These are phyloP conservation scores for Mastomys coucha DNA, from an alignment of 2,113 vertebrate genomes.

Conservation along the genomic window DNA sequence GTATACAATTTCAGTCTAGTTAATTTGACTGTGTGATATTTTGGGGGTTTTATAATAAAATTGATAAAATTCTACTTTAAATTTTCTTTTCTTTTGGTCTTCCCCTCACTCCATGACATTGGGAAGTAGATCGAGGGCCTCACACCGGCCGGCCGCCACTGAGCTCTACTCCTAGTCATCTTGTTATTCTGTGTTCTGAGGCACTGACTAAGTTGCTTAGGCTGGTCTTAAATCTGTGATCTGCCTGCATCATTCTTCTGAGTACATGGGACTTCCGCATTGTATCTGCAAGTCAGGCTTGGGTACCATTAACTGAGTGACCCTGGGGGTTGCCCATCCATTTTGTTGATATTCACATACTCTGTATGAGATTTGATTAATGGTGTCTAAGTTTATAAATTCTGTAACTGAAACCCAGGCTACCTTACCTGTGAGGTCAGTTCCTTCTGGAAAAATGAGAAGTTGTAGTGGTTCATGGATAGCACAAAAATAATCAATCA, in stretches of 20 bases:
- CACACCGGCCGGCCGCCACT: no score
- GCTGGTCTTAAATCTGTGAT: not conserved
- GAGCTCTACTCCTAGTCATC: not conserved
- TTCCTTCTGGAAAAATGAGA: constrained; percentile 98
- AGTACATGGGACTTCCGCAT: not conserved
- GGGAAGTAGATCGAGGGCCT: not conserved
- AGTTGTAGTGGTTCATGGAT: constrained; percentile 96
- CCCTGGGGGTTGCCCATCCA: not conserved
- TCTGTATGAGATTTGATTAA: constrained; percentile 8
- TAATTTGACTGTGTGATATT: not conserved
- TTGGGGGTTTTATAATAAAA: not conserved
- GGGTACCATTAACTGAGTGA: not conserved
- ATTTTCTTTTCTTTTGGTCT: not conserved
- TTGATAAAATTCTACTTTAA: not conserved
- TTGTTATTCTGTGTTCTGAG: not conserved
- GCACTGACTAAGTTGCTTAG: not conserved
- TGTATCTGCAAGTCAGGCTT: not conserved
- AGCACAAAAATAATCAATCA: constrained; percentile 98
- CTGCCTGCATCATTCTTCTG: not conserved
- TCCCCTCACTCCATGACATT: not conserved
- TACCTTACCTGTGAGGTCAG: constrained; percentile 95
- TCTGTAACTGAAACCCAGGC: constrained; percentile 1
- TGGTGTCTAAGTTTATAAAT: constrained; percentile 31
- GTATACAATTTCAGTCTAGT: not conserved
- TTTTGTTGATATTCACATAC: not conserved